Base-by-base conservation (phyloP, 2,113 vertebrate genomes). In the Anolis sagrei region DNA sequence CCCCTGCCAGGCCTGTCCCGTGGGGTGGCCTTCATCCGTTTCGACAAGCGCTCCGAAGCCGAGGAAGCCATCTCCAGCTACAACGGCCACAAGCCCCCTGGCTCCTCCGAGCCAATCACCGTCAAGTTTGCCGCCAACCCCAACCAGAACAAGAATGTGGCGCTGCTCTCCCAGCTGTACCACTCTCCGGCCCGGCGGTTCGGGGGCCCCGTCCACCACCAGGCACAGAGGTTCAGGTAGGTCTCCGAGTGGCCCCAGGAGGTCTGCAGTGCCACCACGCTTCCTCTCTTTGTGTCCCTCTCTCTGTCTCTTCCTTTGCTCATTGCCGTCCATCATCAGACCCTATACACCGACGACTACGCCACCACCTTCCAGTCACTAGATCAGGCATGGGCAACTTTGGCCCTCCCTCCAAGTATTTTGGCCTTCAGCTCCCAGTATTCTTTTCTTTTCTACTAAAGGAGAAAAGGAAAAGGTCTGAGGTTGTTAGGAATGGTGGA, bases 101-200 rank as follows among this genome's bases (percentile, higher is more conserved):
- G 98, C 80, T 97, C 97, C 81, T 92, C 97, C 0, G 98, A 99
- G 92, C 98, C 98, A 62, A 98, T 99, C 93, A 99, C 98, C 32
- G 98, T 99, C 90, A 99, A 99, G 90, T 99, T 99, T 79, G 98
- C 98, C 4, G 98, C 98, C 93, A 99, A 98, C 88, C 98, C 98
- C 68, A 99, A 99, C 95, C 98, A 99, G 96, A 97, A 97, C 92
- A 99, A 99, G 96, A 99, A 98, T 87, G 96, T 98, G 75, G 98
- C 98, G 48, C 93, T 99, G 92, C 97, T 99, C 90, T 98, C 98
- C 25, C 98, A 99, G 95, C 95, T 99, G 78, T 99, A 98, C 95
- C 98, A 99, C 94, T 98, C 98, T 58, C 98, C 98, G 84, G 98
- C 98, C 32, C 94, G 98, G 19, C 97, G 98, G 84, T 99, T 99